Evolutionary conservation across 1,140 invertebrate species (phyloP).

Genomic region (Drosophila elegans): DNA sequence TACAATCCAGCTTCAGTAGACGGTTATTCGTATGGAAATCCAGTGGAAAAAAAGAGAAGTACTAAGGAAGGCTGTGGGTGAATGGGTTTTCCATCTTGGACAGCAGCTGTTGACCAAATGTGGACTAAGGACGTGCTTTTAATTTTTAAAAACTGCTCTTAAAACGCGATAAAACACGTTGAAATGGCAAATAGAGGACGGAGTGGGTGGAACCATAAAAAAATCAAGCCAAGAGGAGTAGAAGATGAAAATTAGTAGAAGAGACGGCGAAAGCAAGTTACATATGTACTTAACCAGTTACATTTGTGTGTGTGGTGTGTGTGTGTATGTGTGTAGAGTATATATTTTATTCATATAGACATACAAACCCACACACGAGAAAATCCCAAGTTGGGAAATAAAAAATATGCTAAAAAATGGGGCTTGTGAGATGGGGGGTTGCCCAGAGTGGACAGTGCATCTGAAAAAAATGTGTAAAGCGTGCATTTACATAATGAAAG

Average conservation of each 20-base stretch:
- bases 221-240: constrained; percentile 8
- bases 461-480: constrained; percentile 67
- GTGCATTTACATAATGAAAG: constrained; percentile 85
- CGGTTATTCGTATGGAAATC: neutral
- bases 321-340: constrained; percentile 3
- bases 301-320: constrained; percentile 15
- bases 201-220: constrained; percentile 4
- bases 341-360: constrained; percentile 55
- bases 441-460: constrained; percentile 32
- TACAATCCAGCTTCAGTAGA: neutral
- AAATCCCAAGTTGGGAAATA: constrained; percentile 63
- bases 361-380: constrained; percentile 27
- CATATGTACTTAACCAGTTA: constrained; percentile 26
- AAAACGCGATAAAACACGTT: constrained; percentile 83
- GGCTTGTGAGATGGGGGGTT: constrained; percentile 21
- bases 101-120: constrained; percentile 78
- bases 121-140: constrained; percentile 84
- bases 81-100: constrained; percentile 11
- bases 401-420: constrained; percentile 18
- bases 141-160: constrained; percentile 83
- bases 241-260: constrained; percentile 24
- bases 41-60: neutral
- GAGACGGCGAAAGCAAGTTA: constrained; percentile 13
- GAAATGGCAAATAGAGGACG: constrained; percentile 62
- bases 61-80: neutral